Evolutionary conservation across 2,113 vertebrate species (phyloP).

Genomic region (Scolopax mira): DNA sequence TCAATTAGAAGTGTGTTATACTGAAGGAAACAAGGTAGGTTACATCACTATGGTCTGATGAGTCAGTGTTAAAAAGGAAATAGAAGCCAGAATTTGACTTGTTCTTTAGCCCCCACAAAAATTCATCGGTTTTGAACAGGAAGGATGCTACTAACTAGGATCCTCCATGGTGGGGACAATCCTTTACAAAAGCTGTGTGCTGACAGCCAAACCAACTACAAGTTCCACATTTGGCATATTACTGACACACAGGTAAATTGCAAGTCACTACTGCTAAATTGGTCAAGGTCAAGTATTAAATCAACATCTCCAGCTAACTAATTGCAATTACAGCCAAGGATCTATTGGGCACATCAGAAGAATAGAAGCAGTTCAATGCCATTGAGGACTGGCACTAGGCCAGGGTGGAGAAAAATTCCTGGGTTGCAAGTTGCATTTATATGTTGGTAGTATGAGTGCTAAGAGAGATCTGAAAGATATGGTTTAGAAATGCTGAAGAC

Average conservation of each 20-base stretch:
- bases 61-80: background rate
- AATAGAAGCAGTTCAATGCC: constrained; percentile 11
- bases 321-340: background rate
- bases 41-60: background rate
- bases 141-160: background rate
- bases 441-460: background rate
- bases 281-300: constrained; percentile 21
- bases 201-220: background rate
- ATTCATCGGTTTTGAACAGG: background rate
- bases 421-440: background rate
- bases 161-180: background rate
- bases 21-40: background rate
- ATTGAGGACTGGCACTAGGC: background rate
- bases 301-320: background rate
- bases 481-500: constrained; percentile 3
- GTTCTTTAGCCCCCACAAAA: background rate
- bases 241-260: background rate
- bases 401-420: background rate
- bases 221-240: background rate
- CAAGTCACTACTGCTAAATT: constrained; percentile 3
- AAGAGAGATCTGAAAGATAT: background rate
- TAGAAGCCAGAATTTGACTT: background rate
- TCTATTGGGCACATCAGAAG: background rate
- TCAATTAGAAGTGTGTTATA: background rate
- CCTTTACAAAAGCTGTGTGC: background rate